Base-by-base conservation (phyloP, 2,888 invertebrate species). In the Agrotis ipsilon region DNA sequence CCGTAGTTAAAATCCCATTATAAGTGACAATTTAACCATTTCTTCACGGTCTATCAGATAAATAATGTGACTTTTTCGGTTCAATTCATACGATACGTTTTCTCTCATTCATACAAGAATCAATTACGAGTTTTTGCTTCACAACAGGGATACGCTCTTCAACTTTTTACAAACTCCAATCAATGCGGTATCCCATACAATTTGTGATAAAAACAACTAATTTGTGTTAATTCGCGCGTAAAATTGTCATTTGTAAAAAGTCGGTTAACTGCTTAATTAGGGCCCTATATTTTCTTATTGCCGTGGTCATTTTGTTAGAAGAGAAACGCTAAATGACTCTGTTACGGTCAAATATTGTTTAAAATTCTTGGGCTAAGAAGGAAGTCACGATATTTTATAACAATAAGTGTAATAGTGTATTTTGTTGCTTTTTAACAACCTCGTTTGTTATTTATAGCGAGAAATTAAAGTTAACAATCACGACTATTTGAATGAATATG, bases 191-290 rank as follows among this genome's bases (percentile, higher is more conserved):
- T 77, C 80, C 66, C 83, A 82, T 77, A 81, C 84, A 85, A 87
- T 85, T 78, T 75, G 60, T 60, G 21, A 64, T 32, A 84, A 85
- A 85, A 84, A 78, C 78, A 19, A 58, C 62, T 78, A 91, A 94
- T 94, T 92, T 91, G 92, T 92, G 93, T 91, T 92, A 88, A 92
- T 77, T 89, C 90, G 87, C 91, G 89, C 96, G 93, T 94, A 92
- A 93, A 95, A 95, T 94, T 94, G 92, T 88, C 79, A 78, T 68
- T 71, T 72, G 82, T 86, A 92, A 94, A 93, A 94, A 94, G 80
- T 80, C 71, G 65, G 85, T 87, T 84, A 80, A 83, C 78, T 87
- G 82, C 73, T 86, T 90, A 91, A 92, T 93, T 90, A 92, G 86
- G 89, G 88, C 86, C 87, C 88, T 87, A 88, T 87, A 88, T 90